These are phyloP conservation scores for Andinoacara biseriatus DNA, from an alignment of 2,113 vertebrate species.

Conservation along the genomic window DNA sequence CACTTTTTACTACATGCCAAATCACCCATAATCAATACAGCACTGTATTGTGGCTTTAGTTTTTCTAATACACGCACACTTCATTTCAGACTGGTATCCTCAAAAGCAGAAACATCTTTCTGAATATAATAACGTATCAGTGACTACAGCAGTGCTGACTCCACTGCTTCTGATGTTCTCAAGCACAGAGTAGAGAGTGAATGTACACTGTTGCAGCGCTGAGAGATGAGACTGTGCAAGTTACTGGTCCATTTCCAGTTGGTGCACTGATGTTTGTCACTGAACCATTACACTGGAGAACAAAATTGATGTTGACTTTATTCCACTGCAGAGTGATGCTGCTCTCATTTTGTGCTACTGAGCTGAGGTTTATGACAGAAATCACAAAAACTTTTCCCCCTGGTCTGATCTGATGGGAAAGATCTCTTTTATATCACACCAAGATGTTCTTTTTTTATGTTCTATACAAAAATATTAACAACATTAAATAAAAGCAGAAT, in stretches of 20 bases:
- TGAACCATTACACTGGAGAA: slow-evolving; percentile 15
- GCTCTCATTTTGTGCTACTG: slow-evolving; percentile 22
- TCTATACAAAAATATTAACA: too few species aligned
- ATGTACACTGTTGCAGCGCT: slow-evolving; percentile 33
- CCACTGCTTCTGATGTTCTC: slow-evolving; percentile 28
- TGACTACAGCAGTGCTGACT: neutral
- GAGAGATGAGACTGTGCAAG: slow-evolving; percentile 24
- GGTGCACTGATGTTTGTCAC: slow-evolving; percentile 6
- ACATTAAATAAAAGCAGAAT: too few species aligned
- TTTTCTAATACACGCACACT: fast-evolving
- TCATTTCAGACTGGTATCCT: too few species aligned
- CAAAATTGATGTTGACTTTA: neutral
- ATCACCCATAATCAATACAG: neutral
- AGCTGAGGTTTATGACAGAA: too few species aligned
- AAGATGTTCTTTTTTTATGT: too few species aligned
- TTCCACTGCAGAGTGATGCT: slow-evolving; percentile 52
- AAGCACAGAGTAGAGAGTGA: slow-evolving; percentile 46
- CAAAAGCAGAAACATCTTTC: too few species aligned
- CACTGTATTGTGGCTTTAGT: neutral
- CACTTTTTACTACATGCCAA: neutral
- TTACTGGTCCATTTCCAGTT: neutral
- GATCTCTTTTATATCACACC: too few species aligned
- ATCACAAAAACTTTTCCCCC: too few species aligned
- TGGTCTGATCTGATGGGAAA: too few species aligned
- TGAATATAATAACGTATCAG: too few species aligned